Conservation (phyloP, 2,888 invertebrate genomes). For the Platycheirus albimanus region DNA sequence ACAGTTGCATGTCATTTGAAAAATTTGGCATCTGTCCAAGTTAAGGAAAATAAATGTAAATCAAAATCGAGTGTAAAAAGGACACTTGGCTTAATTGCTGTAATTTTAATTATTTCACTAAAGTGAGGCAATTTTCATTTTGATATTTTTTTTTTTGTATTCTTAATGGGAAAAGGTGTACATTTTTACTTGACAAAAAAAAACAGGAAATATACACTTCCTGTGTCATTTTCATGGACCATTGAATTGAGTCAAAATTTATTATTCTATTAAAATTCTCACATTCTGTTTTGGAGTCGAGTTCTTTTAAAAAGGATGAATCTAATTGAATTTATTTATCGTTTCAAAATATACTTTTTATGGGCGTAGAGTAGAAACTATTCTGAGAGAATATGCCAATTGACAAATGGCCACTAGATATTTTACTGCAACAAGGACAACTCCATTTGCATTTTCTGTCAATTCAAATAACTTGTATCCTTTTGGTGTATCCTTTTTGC, state of each 20-base stretch:
- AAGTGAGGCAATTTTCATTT: neutral
- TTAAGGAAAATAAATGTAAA: neutral
- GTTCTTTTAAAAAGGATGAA: neutral
- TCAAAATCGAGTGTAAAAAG: neutral
- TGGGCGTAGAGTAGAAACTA: neutral
- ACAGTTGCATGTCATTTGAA: conserved; percentile 14
- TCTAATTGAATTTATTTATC: conserved; percentile 20
- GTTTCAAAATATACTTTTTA: neutral
- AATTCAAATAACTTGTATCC: conserved; percentile 22
- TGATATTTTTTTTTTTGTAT: neutral
- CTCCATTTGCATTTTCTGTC: neutral
- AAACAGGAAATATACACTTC: neutral
- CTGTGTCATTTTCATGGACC: neutral
- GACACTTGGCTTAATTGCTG: neutral
- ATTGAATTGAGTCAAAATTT: conserved; percentile 15
- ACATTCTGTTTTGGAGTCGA: neutral
- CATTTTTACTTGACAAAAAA: neutral
- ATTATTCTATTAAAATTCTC: neutral
- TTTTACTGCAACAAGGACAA: conserved; percentile 10
- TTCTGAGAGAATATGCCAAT: neutral
- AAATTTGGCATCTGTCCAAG: conserved; percentile 6
- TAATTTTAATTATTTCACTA: conserved; percentile 1
- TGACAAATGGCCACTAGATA: neutral
- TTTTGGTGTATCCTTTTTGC: no score
- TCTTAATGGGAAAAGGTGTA: neutral